Evolutionary conservation across 92 coral and sea anemone species (phyloP), one percentile per base, ranked within the genome.

Genomic region (Pocillopora meandrina): DNA sequence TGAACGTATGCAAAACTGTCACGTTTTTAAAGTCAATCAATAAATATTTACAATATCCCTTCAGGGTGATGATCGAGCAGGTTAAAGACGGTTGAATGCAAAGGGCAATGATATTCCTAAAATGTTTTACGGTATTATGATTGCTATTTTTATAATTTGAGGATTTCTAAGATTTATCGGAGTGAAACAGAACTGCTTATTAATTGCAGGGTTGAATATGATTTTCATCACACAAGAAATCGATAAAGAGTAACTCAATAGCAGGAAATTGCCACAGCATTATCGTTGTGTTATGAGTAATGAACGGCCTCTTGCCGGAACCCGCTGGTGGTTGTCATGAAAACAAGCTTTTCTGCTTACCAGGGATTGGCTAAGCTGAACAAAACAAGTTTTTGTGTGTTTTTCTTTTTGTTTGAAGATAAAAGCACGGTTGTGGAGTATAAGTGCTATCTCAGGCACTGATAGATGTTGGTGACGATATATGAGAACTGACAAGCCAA

Each of bases 271-370:
- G 49, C 69, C 56, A 56, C 12, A 17, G 14, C 59, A 20, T 71
- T 34, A 26, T 10, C 56, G 55, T 76, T 52, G 56, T 13, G 4
- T 18, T 21, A 5, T 61, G 58, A n/a, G 57, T 12, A 34, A 65
- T 34, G 56, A 63, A 33, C 42, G 71, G 68, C 80, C 33, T 62
- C 56, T 26, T 57, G 17, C 23, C 68, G 6, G 6, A 33, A 34
- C 58, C 52, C 73, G 2, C 21, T 17, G 69, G 33, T 9, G n/a
- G 84, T 81, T 71, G 49, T 77, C 56, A 33, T 71, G 76, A 35
- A 11, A 71, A 58, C 66, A 9, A 20, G 36, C 55, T 10, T 4
- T 49, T 26, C 14, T 55, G 59, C 57, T 56, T 19, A 2, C 59
- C 7, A 16, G 59, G 3, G 14, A 81, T 81, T 81, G 85, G 85